Evolutionary conservation across 1,140 invertebrate genomes (phyloP), one percentile per base, ranked within the genome.

Genomic region (Periplaneta americana): DNA sequence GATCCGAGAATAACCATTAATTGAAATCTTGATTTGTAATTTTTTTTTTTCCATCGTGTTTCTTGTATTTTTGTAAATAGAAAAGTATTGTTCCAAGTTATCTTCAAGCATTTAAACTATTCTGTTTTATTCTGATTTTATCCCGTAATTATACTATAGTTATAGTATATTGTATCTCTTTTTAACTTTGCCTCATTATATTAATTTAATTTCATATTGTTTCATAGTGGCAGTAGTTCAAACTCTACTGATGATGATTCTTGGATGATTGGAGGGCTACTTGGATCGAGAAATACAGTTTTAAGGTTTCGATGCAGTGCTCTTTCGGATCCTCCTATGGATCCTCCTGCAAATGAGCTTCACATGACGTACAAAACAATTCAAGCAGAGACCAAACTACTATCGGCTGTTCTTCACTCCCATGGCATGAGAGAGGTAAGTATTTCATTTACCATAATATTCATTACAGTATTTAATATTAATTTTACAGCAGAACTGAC

Each of bases 301-400:
- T 75, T 85, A 4, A 57, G 77, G 48, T 85, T 84, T 79, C 82
- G 84, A 34, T 83, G 83, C 34, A 35, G 35, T 48, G 80, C 82
- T n/a, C 84, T 88, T 78, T 87, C 88, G 0, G 87, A 85, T 9
- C 88, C 88, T 15, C 89, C 89, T 28, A 85, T 87, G 83, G 85
- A 89, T 22, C 86, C 89, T 48, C 95, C 94, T 5, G 95, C 93
- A 0, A 90, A 92, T 76, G 90, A 92, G 48, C 87, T 96, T n/a
- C 93, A 94, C 85, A 93, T 95, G 85, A 94, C 93, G 2, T 96
- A 95, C 87, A 95, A 95, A 87, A 93, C 95, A 84, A 90, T 94
- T 81, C 94, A 95, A 88, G 94, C 94, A 15, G 94, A 96, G 88
- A 95, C 94, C 0, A 95, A 94, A 86, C 89, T 96, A 37, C 89